A percentile compares a stretch with the other conserved stretches of the same genome.
Conservation (phyloP, 2,797 vertebrate genomes). For the Parauchenoglanis punctatus region DNA sequence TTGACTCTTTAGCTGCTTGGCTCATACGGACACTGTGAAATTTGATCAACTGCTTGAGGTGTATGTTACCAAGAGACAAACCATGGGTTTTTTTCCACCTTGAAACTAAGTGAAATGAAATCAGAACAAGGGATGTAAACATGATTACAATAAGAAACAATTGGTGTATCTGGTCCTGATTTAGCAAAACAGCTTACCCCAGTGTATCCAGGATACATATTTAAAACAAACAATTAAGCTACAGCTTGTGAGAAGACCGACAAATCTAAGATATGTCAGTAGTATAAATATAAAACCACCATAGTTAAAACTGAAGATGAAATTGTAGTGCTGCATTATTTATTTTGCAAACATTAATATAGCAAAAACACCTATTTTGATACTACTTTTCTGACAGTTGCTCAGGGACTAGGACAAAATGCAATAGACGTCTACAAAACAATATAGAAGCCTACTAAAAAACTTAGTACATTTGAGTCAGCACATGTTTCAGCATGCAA, state of each 20-base stretch:
- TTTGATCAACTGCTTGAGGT: conserved; percentile 1
- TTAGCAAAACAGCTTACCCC: neutral
- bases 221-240: neutral
- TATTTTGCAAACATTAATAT: neutral
- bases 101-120: neutral
- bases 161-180: neutral
- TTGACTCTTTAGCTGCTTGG: conserved; percentile 32
- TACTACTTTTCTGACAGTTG: neutral
- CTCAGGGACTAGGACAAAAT: neutral
- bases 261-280: neutral
- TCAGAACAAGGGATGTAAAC: neutral
- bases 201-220: neutral
- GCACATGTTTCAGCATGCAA: neutral
- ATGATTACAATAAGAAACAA: neutral
- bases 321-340: neutral
- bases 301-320: neutral
- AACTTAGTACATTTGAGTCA: neutral
- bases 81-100: neutral
- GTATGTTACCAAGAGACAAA: conserved; percentile 1
- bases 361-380: neutral
- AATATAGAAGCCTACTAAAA: neutral
- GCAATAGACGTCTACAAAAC: neutral
- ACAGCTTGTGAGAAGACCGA: neutral
- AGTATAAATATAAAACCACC: neutral
- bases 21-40: conserved; percentile 10